Percentiles rank a stretch among this genome's conserved stretches.
Evolutionary conservation across 2,113 vertebrate species (phyloP).

Genomic region (Orientallactaga bullata): DNA sequence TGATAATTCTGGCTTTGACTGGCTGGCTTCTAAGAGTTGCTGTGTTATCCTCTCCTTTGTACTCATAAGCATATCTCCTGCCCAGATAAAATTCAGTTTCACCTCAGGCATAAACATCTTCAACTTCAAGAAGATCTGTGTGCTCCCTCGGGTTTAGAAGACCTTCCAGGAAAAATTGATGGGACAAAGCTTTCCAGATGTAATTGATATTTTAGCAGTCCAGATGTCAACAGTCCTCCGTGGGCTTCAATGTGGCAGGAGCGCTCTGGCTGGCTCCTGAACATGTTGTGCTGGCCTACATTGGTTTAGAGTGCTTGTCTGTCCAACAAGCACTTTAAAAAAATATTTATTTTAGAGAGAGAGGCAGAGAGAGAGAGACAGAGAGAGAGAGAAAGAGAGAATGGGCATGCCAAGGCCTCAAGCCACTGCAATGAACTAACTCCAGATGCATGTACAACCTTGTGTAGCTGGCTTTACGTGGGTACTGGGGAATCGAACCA

Average conservation of each 20-base stretch:
- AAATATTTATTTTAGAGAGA: too few species aligned
- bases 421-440: too few species aligned
- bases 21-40: not conserved
- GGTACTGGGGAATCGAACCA: too few species aligned
- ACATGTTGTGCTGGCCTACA: not conserved
- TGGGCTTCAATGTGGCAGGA: not conserved
- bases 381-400: too few species aligned
- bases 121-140: slow-evolving; percentile 29
- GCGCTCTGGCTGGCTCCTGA: not conserved
- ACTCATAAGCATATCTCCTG: not conserved
- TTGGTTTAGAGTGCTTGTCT: not conserved
- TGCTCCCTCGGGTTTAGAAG: slow-evolving; percentile 16
- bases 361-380: too few species aligned
- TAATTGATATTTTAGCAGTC: slow-evolving; percentile 15
- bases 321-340: too few species aligned
- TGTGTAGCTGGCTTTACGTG: too few species aligned
- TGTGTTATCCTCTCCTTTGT: slow-evolving; percentile 37
- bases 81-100: not conserved
- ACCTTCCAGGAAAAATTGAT: not conserved
- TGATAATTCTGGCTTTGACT: slow-evolving; percentile 1
- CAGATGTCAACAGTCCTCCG: not conserved
- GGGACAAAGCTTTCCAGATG: not conserved
- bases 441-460: too few species aligned
- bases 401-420: too few species aligned
- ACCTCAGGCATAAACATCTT: slow-evolving; percentile 28